Evolutionary conservation across 2,888 invertebrate genomes (phyloP).

Genomic region (Amphimallon solstitiale): DNA sequence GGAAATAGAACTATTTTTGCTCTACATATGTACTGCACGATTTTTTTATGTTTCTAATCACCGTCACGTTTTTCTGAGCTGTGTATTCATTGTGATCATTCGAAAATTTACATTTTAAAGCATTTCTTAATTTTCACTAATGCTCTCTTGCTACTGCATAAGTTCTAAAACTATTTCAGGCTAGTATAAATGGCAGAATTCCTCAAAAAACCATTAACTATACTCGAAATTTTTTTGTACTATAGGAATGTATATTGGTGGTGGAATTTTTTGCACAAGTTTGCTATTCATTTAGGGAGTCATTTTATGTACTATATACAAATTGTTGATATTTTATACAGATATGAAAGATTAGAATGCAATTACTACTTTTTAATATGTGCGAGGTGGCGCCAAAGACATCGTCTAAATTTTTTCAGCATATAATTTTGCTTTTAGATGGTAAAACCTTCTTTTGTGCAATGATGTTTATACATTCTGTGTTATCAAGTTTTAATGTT

Average conservation of each 20-base stretch:
- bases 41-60: slow-evolving; percentile 4
- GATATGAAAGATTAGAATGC: too few relatives aligned
- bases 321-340: slow-evolving; percentile 16
- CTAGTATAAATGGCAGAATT: slow-evolving; percentile 42
- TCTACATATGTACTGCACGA: slow-evolving; percentile 11
- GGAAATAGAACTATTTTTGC: too few relatives aligned
- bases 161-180: slow-evolving; percentile 49
- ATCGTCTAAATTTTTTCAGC: too few relatives aligned
- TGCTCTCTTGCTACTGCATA: slow-evolving; percentile 23
- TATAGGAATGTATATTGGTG: slow-evolving; percentile 33
- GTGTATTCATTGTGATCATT: background rate
- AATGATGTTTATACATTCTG: too few relatives aligned
- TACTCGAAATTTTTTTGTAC: slow-evolving; percentile 26
- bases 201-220: slow-evolving; percentile 19
- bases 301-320: slow-evolving; percentile 1
- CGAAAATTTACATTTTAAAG: background rate
- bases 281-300: slow-evolving; percentile 19
- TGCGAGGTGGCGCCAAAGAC: too few relatives aligned
- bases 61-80: background rate
- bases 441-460: too few relatives aligned
- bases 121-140: slow-evolving; percentile 15
- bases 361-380: too few relatives aligned
- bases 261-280: slow-evolving; percentile 34
- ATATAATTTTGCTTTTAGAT: too few relatives aligned
- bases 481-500: too few relatives aligned